A percentile compares a stretch with the other conserved stretches of the same genome.
These are phyloP conservation scores for Vicugna pacos DNA, from an alignment of 2,113 vertebrate species.

Conservation along the genomic window DNA sequence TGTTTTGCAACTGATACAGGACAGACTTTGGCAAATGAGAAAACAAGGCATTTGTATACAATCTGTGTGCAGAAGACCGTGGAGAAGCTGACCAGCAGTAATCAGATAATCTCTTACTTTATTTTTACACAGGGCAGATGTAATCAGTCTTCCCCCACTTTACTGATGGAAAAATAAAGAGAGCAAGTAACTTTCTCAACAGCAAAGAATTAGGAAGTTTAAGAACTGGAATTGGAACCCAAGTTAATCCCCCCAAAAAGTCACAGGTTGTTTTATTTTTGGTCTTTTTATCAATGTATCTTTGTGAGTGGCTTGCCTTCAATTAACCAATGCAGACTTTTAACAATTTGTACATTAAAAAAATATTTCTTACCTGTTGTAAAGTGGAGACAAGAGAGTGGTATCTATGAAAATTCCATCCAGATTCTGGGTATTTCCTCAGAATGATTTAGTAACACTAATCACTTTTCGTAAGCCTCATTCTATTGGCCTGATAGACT, in stretches of 20 bases:
- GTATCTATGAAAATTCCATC: background rate
- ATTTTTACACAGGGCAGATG: background rate
- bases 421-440: background rate
- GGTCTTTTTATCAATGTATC: background rate
- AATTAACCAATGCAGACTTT: slow-evolving; percentile 3
- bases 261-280: background rate
- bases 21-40: background rate
- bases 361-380: background rate
- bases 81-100: background rate
- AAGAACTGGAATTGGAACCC: background rate
- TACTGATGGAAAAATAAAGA: background rate
- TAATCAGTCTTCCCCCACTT: background rate
- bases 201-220: background rate
- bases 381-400: background rate
- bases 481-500: background rate
- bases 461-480: background rate
- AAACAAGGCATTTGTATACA: background rate
- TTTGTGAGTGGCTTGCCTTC: background rate
- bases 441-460: background rate
- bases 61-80: background rate
- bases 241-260: background rate
- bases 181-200: background rate
- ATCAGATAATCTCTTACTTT: background rate
- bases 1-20: background rate
- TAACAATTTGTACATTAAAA: background rate